Conservation (phyloP, 2,113 vertebrate species). For the Glareola pratincola region DNA sequence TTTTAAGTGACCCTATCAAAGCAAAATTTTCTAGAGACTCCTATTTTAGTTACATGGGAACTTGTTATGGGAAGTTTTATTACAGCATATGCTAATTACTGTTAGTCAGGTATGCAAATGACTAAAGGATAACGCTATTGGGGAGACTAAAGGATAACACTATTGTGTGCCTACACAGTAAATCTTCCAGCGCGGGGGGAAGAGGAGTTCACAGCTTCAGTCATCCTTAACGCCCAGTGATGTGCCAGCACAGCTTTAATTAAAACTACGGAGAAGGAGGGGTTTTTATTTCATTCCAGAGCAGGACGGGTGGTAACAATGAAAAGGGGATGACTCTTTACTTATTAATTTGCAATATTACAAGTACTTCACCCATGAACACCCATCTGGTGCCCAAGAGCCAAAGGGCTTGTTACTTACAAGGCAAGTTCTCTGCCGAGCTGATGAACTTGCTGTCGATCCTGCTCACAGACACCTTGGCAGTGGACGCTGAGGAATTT, state of each 20-base stretch:
- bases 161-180: background rate
- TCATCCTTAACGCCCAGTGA: background rate
- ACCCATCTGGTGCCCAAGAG: background rate
- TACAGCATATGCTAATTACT: background rate
- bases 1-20: background rate
- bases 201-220: background rate
- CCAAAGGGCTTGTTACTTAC: background rate
- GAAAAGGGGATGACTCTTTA: background rate
- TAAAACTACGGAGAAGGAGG: background rate
- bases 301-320: background rate
- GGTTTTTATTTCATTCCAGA: background rate
- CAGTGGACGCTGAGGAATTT: background rate
- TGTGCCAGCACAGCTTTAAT: background rate
- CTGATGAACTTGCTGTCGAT: background rate
- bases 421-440: rapidly evolving
- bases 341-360: background rate
- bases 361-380: background rate
- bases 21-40: background rate
- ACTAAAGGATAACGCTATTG: background rate
- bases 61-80: background rate
- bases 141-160: too few relatives aligned
- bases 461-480: background rate
- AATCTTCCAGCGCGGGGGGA: background rate
- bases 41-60: background rate
- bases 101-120: background rate